Base-by-base conservation (phyloP, 2,113 vertebrate genomes). In the Clinocottus analis region DNA sequence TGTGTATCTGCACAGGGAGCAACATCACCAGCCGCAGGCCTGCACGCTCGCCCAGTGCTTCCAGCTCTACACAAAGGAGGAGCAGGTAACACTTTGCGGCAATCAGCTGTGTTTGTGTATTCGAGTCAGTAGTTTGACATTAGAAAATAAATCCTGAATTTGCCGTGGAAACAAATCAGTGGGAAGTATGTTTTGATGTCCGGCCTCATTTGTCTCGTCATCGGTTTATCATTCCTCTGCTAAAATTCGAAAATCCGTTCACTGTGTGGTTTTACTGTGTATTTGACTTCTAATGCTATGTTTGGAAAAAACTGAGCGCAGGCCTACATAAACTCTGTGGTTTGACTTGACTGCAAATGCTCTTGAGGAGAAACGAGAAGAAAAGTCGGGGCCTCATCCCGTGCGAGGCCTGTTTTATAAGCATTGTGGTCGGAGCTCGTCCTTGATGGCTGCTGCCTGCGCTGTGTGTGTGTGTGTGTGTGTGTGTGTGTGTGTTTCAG, bases 31-130 rank as follows among this genome's bases (percentile, higher is more conserved):
- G 91, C 97, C 98, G 12, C 98, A 98, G 89, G 96, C 95, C 80
- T 99, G 98, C 95, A 98, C 96, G 78, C 96, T 99, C 41, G 96
- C 98, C 74, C 98, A 99, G 93, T 99, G 98, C 93, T 98, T 99
- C 88, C 97, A 99, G 85, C 97, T 99, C 43, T 99, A 99, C 95
- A 99, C 98, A 90, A 99, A 99, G 96, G 98, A 99, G 94, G 98
- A 99, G 66, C 97, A 98, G 97, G 98, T 99, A 90, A 83, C 39
- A 0, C 33, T 33, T 33, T 5, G 33, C 33, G 6, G 33, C 4
- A 1, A 33, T 33, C 33, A 33, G 33, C 33, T 33, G 33, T 33
- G 33, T 33, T 33, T 33, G 33, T 33, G 33, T 33, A 33, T 33
- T 33, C 6, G 33, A 33, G 65, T 71, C 56, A 66, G 23, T 37